Evolutionary conservation across 2,113 vertebrate species (phyloP).

Genomic region (Dromaius novaehollandiae): DNA sequence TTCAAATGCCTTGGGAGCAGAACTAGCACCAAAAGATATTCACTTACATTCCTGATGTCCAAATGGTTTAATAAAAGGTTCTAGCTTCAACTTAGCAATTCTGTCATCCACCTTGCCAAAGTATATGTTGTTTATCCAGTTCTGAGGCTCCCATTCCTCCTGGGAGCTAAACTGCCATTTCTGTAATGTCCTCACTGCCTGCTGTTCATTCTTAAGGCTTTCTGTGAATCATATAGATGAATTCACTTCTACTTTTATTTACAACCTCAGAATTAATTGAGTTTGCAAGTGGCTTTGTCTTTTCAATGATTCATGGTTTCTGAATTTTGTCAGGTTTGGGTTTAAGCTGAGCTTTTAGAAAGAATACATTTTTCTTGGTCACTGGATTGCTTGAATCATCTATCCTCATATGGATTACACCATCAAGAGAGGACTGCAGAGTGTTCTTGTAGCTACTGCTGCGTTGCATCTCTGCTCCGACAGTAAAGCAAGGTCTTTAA

Average conservation of each 20-base stretch:
- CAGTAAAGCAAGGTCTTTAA: neutral
- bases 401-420: neutral
- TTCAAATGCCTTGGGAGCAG: conserved; percentile 16
- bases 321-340: neutral
- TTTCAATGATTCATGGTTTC: rapidly evolving
- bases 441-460: neutral
- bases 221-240: rapidly evolving
- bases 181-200: neutral
- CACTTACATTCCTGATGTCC: neutral
- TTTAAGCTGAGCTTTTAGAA: neutral
- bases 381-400: neutral
- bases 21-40: neutral
- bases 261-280: rapidly evolving
- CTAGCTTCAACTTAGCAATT: neutral
- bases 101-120: neutral
- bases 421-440: neutral
- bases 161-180: neutral
- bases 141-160: neutral
- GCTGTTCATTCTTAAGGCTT: neutral
- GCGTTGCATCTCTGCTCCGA: neutral
- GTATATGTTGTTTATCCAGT: rapidly evolving
- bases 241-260: neutral
- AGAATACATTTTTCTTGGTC: neutral
- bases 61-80: neutral
- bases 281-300: neutral